Evolutionary conservation across 2,888 invertebrate genomes (phyloP), one percentile per base, ranked within the genome.

Genomic region (Caenorhabditis drosophilae): DNA sequence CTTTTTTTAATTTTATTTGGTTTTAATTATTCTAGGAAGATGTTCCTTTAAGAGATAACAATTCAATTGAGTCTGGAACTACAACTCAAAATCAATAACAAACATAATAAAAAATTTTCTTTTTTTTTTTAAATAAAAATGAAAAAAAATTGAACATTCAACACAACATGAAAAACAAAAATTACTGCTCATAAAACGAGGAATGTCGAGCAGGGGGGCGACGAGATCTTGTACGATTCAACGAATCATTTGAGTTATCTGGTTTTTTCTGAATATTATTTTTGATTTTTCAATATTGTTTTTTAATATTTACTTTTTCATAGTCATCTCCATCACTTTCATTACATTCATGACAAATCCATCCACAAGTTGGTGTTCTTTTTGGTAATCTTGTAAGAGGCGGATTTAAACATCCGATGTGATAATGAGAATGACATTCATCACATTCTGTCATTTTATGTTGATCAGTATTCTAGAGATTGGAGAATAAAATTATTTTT

Each of bases 361-460:
- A 70, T 31, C 59, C 61, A 35, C 34, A 52, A 34, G 64, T 70
- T 6, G 42, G 12, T 12, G 54, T 56, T 23, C 67, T 15, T 34
- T 61, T 67, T 2, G 67, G 67, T 3, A 67, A n/a, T 36, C 49
- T 35, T 16, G 91, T 90, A 48, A 97, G 87, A 4, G 97, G 97
- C 50, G 96, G 96, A 84, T 92, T 92, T 67, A 97, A 87, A 85
- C 97, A 97, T 70, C 91, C 91, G 75, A 96, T 87, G 86, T 97
- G 97, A 86, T 94, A 96, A 86, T 91, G 90, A 60, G 91, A 88
- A 78, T 90, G 90, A 84, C 97, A 97, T 2, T 92, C 92, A 85
- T 96, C 96, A 86, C 96, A 97, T 83, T 92, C 91, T 15, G 93
- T 93, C 84, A 97, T 87, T 67, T 93, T 88, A 85, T 96, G 96